A percentile compares a stretch with the other conserved stretches of the same genome.
These are phyloP conservation scores for Paracentrotus lividus DNA, from an alignment of 53 echinoderm and acorn worm species.

Conservation along the genomic window DNA sequence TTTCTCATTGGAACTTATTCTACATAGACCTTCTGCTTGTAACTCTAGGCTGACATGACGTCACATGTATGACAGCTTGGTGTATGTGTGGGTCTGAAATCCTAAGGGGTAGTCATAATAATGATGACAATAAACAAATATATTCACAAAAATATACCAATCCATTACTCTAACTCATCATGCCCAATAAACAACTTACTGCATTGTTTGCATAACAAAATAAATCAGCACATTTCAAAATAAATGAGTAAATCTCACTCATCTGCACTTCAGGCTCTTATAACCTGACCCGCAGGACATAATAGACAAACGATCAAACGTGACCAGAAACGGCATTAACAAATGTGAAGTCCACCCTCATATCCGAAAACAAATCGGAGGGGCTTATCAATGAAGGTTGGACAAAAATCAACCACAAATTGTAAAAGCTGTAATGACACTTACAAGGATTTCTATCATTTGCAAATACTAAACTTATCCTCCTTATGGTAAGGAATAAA, in stretches of 20 bases:
- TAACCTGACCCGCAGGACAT: conserved; percentile 19
- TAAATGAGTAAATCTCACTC: background rate
- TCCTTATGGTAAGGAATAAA: too few species aligned
- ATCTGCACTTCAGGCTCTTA: background rate
- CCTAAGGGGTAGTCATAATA: too few species aligned
- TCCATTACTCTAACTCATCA: background rate
- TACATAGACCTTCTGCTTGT: background rate
- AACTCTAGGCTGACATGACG: background rate
- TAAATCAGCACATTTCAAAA: background rate
- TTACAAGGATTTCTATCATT: too few species aligned
- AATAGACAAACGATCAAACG: background rate
- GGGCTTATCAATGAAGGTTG: too few species aligned
- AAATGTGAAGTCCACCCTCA: too few species aligned
- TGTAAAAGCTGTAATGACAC: too few species aligned
- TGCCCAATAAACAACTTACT: background rate
- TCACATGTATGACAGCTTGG: background rate
- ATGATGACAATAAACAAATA: background rate
- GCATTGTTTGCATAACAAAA: background rate
- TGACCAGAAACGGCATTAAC: too few species aligned
- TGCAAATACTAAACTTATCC: too few species aligned
- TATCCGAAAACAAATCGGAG: too few species aligned
- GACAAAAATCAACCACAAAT: too few species aligned
- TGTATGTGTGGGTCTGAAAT: background rate
- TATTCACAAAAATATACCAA: background rate
- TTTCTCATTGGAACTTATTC: background rate